Evolutionary conservation across 2,797 vertebrate genomes (phyloP), one percentile per base, ranked within the genome.

Genomic region (Acrocephalus scirpaceus): DNA sequence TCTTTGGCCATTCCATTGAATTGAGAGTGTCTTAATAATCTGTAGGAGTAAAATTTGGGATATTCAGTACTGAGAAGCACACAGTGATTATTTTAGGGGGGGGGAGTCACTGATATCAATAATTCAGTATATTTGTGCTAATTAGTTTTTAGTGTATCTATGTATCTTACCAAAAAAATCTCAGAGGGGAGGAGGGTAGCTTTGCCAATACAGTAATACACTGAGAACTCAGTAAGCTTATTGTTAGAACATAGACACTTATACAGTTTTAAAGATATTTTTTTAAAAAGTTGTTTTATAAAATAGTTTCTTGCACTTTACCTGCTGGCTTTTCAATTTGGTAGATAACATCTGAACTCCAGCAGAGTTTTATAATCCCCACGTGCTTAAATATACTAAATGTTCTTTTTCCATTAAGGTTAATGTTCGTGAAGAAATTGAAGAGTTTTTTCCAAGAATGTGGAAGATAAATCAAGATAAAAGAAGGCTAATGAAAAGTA

Each of bases 341-440:
- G 95, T 98, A 98, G 97, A 97, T 98, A 98, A 98, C 97, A 97
- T 97, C 97, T 98, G 95, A 98, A 98, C 97, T 98, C 98, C 98
- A 98, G 98, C 98, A 98, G 98, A 98, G 98, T 98, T 98, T 98
- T 98, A 97, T 98, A 98, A 98, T 98, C 98, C 97, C 98, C 98
- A 98, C 98, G 98, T 99, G 98, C 98, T 99, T 99, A 99, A 99
- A 99, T 98, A 98, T 98, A 99, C 99, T 99, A 98, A 99, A 99
- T 99, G 99, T 99, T 99, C 98, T 99, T 99, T 99, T 99, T 99
- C 99, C 98, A 99, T 99, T 99, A 99, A 99, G 99, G 99, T 99
- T 99, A 99, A 99, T 99, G 98, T 98, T 98, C 98, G 98, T 98
- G 99, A 99, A 99, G 99, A 99, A 99, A 99, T 99, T 98, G 99